Conservation (phyloP, 1,140 invertebrate genomes). For the Notospermus geniculatus region DNA sequence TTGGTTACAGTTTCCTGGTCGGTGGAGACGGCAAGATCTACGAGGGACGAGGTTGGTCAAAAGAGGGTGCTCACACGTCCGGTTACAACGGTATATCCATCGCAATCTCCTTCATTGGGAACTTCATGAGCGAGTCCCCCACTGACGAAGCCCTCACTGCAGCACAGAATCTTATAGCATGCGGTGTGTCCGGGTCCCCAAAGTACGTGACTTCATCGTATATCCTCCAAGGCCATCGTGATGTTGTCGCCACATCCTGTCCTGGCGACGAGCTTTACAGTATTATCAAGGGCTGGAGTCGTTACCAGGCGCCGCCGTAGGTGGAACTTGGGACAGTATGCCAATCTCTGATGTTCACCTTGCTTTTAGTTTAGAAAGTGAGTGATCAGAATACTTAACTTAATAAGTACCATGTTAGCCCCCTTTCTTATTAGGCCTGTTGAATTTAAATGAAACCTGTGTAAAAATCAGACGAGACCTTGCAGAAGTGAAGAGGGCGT, state of each 20-base stretch:
- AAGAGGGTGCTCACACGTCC: constrained; percentile 25
- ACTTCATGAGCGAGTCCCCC: constrained; percentile 27
- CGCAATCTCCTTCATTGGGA: constrained; percentile 72
- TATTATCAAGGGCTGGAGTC: constrained; percentile 59
- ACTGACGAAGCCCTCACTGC: constrained; percentile 23
- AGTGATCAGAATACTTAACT: too few species aligned
- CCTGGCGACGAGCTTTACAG: constrained; percentile 54
- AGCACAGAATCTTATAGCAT: constrained; percentile 30
- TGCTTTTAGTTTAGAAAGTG: too few species aligned
- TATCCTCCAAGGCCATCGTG: constrained; percentile 32
- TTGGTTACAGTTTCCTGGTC: constrained; percentile 36
- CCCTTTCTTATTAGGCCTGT: too few species aligned
- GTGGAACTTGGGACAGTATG: too few species aligned
- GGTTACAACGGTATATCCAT: constrained; percentile 47
- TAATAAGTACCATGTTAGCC: too few species aligned
- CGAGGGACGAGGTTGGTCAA: constrained; percentile 31
- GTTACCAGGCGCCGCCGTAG: constrained; percentile 30
- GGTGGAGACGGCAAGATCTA: constrained; percentile 33
- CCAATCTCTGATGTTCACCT: too few species aligned
- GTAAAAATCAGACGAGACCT: too few species aligned
- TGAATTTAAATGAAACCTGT: too few species aligned
- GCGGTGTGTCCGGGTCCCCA: constrained; percentile 21
- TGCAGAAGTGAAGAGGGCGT: too few species aligned
- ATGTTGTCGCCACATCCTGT: constrained; percentile 28
- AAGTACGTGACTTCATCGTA: constrained; percentile 28